Conservation (phyloP, 2,113 vertebrate species). For the Hiodon alosoides region DNA sequence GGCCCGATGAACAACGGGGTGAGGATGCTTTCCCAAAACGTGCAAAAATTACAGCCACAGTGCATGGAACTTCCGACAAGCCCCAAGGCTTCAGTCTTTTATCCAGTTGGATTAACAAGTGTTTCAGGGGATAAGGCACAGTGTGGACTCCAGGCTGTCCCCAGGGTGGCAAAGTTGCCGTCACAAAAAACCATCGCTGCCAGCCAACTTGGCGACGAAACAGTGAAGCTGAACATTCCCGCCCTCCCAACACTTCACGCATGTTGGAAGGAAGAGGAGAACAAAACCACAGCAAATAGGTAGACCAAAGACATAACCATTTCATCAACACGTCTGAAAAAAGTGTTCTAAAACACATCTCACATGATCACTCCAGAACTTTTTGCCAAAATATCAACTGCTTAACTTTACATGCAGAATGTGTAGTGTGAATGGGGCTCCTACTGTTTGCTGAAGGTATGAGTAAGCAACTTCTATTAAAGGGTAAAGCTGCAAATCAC, state of each 20-base stretch:
- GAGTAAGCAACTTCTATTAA: not conserved
- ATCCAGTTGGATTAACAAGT: not conserved
- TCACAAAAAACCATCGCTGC: not conserved
- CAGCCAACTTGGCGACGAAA: not conserved
- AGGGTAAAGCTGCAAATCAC: not conserved
- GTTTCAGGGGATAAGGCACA: not conserved
- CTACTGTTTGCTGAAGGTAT: too few relatives aligned
- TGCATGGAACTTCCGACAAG: not conserved
- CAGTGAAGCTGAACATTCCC: conserved; percentile 1
- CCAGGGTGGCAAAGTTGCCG: not conserved
- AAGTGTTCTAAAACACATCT: too few relatives aligned
- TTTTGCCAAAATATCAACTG: too few relatives aligned
- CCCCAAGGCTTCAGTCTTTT: not conserved
- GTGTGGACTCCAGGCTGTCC: not conserved
- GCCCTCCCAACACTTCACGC: not conserved
- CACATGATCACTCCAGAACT: too few relatives aligned
- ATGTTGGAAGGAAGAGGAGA: not conserved
- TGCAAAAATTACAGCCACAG: conserved; percentile 11
- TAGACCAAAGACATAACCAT: too few relatives aligned
- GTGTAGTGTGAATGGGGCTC: too few relatives aligned
- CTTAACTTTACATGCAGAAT: too few relatives aligned
- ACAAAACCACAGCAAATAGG: not conserved
- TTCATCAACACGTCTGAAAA: too few relatives aligned
- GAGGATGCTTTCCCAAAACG: conserved; percentile 38
- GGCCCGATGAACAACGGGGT: conserved; percentile 57